Evolutionary conservation across 2,113 vertebrate species (phyloP), one percentile per base, ranked within the genome.

Genomic region (Hemibagrus wyckioides): DNA sequence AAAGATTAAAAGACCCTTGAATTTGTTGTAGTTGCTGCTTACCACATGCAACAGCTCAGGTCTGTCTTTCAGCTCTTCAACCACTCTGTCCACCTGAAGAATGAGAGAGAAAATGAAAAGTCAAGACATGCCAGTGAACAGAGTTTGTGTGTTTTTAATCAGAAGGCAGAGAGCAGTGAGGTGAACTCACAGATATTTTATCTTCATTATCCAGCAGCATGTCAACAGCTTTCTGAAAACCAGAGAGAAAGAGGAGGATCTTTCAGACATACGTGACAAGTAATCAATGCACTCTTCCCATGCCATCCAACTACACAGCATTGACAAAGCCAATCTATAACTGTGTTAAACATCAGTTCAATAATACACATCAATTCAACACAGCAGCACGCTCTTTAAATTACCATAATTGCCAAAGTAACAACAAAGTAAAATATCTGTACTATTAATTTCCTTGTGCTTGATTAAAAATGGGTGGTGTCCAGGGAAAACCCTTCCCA

Each of bases 171-270:
- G 48, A 28, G 69, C 75, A 65, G 30, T 6, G 6, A 28, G 71
- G 13, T 67, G 57, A 89, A 91, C 98, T 96, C 92, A 99, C 99
- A 0, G 98, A 97, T 94, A 99, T 97, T 94, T 99, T 99, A 93
- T 99, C 97, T 96, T 99, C 99, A 3, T 99, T 99, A 93, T 99
- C 98, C 92, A 99, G 95, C 92, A 99, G 96, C 98, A 99, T 99
- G 92, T 99, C 97, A n/a, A 99, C 99, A 2, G 99, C 99, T 98
- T 99, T 99, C 99, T 99, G 90, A 77, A 91, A 92, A 41, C 23
- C 89, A 6, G 92, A 86, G 93, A 88, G 25, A 52, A 87, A 28
- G 83, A 7, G 81, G 67, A 25, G 7, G 83, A 89, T 91, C 54
- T 77, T 44, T 86, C 36, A 89, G 81, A 82, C 67, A 76, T 67